phyloP scores from a whole-genome alignment of 2,888 invertebrate genomes.

The Pardosa pseudoannulata region DNA sequence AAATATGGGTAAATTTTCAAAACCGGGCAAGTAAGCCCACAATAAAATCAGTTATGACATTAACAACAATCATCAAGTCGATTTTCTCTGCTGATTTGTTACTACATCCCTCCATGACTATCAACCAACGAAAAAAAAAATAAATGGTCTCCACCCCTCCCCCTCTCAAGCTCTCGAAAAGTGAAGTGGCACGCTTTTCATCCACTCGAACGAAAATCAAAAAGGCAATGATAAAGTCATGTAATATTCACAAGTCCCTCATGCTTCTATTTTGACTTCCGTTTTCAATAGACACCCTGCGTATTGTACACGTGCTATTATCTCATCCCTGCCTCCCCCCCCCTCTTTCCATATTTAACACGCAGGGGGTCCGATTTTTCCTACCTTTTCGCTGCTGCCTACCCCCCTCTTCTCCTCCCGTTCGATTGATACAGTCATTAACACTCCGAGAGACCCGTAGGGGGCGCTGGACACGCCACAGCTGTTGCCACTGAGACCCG shows the following conservation, averaged over 20 bases:
- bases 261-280: slow-evolving; percentile 14
- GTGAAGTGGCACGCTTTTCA: no score
- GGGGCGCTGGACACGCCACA: slow-evolving; percentile 61
- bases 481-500: slow-evolving; percentile 63
- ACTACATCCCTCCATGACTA: no score
- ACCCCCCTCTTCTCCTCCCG: background rate
- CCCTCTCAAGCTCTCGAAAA: no score
- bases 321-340: slow-evolving; percentile 26
- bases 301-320: slow-evolving; percentile 49
- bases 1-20: no score
- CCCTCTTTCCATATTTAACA: slow-evolving; percentile 16
- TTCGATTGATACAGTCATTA: slow-evolving; percentile 63
- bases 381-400: no score
- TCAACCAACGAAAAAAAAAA: no score
- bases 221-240: slow-evolving; percentile 64
- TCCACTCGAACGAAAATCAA: slow-evolving; percentile 47
- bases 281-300: slow-evolving; percentile 19
- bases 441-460: slow-evolving; percentile 46
- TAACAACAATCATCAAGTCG: no score
- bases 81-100: no score
- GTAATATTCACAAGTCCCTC: slow-evolving; percentile 52
- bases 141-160: no score
- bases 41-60: no score
- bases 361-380: slow-evolving; percentile 11
- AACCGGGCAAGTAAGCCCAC: no score